These are phyloP conservation scores for Ctenopoma multispine DNA, from an alignment of 2,797 vertebrate species.

Conservation along the genomic window DNA sequence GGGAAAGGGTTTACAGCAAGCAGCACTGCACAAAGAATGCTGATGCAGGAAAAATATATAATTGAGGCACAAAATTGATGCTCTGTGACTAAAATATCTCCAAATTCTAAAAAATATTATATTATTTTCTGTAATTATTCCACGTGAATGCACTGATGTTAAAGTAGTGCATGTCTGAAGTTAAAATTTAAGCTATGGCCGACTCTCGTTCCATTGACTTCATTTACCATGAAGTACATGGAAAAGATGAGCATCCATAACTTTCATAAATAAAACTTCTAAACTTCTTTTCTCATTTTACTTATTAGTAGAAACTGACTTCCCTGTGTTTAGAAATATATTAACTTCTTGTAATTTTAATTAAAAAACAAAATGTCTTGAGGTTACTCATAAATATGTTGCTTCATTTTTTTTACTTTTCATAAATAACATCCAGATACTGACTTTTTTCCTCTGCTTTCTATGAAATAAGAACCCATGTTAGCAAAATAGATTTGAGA, in stretches of 20 bases:
- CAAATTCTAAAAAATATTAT: conserved; percentile 88
- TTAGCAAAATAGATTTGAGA: conserved; percentile 92
- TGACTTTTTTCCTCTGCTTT: conserved; percentile 86
- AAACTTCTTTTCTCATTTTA: conserved; percentile 81
- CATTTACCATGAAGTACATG: conserved; percentile 60
- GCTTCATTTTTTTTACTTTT: conserved; percentile 83
- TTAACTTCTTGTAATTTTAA: conserved; percentile 88
- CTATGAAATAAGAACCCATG: conserved; percentile 90
- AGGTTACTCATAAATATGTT: conserved; percentile 90
- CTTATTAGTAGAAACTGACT: conserved; percentile 88
- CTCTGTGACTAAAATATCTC: conserved; percentile 88
- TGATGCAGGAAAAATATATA: conserved; percentile 84
- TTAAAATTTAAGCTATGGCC: conserved; percentile 82
- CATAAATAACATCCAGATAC: conserved; percentile 91
- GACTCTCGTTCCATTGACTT: conserved; percentile 52
- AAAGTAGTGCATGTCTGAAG: conserved; percentile 77
- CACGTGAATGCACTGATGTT: conserved; percentile 77
- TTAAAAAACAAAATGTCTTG: conserved; percentile 89
- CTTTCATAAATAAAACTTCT: conserved; percentile 90
- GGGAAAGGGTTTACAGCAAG: conserved; percentile 74
- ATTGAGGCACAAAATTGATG: conserved; percentile 86
- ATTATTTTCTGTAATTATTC: conserved; percentile 83
- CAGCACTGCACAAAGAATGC: conserved; percentile 81
- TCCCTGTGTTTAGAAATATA: conserved; percentile 90
- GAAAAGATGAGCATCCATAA: conserved; percentile 72